A percentile compares a stretch with the other conserved stretches of the same genome.
phyloP scores from a whole-genome alignment of 2,888 invertebrate species.

The Andrena bucephala region DNA sequence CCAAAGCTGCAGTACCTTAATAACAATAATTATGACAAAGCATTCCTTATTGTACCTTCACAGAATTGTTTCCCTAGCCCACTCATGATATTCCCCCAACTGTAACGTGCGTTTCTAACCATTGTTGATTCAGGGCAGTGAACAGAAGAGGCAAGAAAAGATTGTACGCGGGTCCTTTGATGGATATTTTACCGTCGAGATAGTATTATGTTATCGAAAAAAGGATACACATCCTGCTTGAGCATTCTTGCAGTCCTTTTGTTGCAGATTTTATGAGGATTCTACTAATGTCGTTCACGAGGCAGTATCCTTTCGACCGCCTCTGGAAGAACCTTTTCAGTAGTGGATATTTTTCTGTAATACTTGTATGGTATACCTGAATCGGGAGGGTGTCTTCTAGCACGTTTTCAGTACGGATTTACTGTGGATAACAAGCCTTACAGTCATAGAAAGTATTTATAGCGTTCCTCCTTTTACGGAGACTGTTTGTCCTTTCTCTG shows the following conservation, averaged over 20 bases:
- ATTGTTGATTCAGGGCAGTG: too few relatives aligned
- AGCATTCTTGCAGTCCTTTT: constrained; percentile 28
- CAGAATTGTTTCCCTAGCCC: too few relatives aligned
- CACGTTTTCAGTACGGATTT: constrained; percentile 33
- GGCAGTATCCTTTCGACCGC: constrained; percentile 13
- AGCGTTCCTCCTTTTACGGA: neutral
- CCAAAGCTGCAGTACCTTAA: too few relatives aligned
- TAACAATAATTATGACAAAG: too few relatives aligned
- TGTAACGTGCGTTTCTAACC: too few relatives aligned
- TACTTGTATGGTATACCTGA: constrained; percentile 13
- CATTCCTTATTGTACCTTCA: too few relatives aligned
- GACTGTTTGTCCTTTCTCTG: too few relatives aligned
- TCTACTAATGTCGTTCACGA: constrained; percentile 45
- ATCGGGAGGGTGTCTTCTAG: constrained; percentile 11
- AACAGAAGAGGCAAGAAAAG: neutral
- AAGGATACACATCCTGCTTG: too few relatives aligned
- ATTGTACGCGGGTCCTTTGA: neutral
- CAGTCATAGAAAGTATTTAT: constrained; percentile 39
- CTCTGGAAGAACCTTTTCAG: constrained; percentile 21
- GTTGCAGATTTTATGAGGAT: constrained; percentile 47
- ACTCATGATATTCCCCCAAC: too few relatives aligned
- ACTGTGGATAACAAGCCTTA: constrained; percentile 35
- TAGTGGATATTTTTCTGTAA: constrained; percentile 13
- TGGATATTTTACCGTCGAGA: neutral
- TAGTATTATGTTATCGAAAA: neutral